Evolutionary conservation across 2,888 invertebrate genomes (phyloP), one percentile per base, ranked within the genome.

Genomic region (Seira sanloemensis): DNA sequence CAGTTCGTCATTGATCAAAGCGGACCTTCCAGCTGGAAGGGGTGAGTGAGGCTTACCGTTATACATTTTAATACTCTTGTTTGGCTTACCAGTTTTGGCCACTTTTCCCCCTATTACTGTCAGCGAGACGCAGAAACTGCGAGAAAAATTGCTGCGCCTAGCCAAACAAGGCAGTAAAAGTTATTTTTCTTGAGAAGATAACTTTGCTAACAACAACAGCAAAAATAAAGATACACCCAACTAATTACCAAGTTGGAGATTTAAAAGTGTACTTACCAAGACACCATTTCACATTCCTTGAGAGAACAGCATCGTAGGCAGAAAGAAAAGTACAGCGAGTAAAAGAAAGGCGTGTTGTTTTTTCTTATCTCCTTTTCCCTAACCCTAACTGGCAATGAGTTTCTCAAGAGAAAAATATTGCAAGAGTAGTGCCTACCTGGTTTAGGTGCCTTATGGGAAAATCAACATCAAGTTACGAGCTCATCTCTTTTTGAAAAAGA

Each of bases 11-110:
- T 37, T 12, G 37, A 37, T 4, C 4, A 37, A 12, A 37, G 12
- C 50, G 37, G 69, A 62, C 46, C 78, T 78, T 78, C 72, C 78
- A 78, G 78, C 78, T 78, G 78, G 78, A 78, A 18, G 27, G 72
- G 71, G 71, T 25, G 12, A 7, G 37, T 37, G 67, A 68, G 69
- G 69, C 37, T 78, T 72, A 78, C 72, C 72, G 78, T 72, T 78
- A 78, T 21, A 66, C 18, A 54, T 69, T 37, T 4, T 18, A 78
- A 69, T 71, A 69, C 78, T 69, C 78, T 27, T 78, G 69, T 72
- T 65, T 68, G 26, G 26, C 19, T 27, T 68, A 68, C 27, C 27
- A 7, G 23, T 23, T 68, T 68, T 27, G 4, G 23, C 21, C 21
- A 9, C 23, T 66, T 66, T 66, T 23, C 16, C 23, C 23, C n/a